Base-by-base conservation (phyloP, 2,888 invertebrate genomes). In the Dusona sp. region DNA sequence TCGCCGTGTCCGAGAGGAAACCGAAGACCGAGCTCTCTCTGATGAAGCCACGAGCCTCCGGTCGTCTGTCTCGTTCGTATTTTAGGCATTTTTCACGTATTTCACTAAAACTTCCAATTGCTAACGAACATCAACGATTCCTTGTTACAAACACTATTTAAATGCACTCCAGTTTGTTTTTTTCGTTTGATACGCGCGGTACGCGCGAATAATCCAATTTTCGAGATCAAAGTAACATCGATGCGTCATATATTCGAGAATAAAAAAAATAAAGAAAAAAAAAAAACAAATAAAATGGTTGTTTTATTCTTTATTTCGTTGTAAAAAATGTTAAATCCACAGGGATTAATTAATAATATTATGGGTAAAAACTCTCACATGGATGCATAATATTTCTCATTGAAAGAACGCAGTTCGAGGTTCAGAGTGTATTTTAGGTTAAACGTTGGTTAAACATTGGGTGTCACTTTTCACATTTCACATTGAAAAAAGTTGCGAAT, bases 11-110 rank as follows among this genome's bases (percentile, higher is more conserved):
- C 97, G 2, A 96, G 92, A 16, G 95, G 95, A 51, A 94, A 95
- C 77, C 94, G 95, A 86, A 95, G 95, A 11, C 97, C 97, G 88
- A 96, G 94, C 93, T 97, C 97, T 84, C 96, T 95, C 78, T 95
- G 95, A 77, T 95, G 94, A 83, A 97, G 93, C 95, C 96, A 96
- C 88, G 95, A 95, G 83, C 95, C 95, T 89, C 95, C 95, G 89
- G 95, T 95, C 65, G 95, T 95, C 74, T 92, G 91, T 84, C 88
- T 90, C 72, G 89, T 91, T 89, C 89, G 89, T 90, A 92, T 91
- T 89, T 93, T 93, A 72, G 93, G 93, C 93, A 93, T 93, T 57
- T 65, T 70, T 54, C 25, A 51, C 42, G 61, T 80, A 77, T 83
- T 79, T 79, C 38, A 38, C n/a, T 38, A 1, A 11, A 65, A 38